Conservation (phyloP, 2,888 invertebrate species). For the Acleris literana region DNA sequence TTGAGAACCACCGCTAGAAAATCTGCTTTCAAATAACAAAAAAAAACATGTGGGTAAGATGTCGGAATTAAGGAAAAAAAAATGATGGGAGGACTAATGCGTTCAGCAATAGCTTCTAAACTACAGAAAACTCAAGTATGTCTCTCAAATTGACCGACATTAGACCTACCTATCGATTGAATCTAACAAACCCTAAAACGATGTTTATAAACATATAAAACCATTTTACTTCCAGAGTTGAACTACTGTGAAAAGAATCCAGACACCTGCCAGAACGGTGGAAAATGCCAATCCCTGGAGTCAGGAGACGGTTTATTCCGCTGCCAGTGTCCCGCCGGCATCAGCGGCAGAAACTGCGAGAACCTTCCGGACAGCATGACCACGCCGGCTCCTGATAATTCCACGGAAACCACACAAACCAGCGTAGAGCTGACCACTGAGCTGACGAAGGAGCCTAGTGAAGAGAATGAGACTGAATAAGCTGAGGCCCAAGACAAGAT, state of each 20-base stretch:
- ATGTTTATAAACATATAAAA: not conserved
- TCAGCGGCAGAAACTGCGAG: constrained; percentile 90
- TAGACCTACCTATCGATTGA: too few relatives aligned
- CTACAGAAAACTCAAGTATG: too few relatives aligned
- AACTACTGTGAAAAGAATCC: constrained; percentile 92
- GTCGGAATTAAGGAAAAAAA: too few relatives aligned
- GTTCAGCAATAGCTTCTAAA: too few relatives aligned
- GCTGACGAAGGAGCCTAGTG: constrained; percentile 46
- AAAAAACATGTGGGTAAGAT: too few relatives aligned
- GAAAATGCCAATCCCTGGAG: constrained; percentile 90
- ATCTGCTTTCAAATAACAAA: too few relatives aligned
- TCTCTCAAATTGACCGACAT: too few relatives aligned
- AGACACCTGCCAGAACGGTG: constrained; percentile 90
- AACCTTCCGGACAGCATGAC: constrained; percentile 69
- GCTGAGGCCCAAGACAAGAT: not conserved
- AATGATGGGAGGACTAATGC: too few relatives aligned
- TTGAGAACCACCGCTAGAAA: too few relatives aligned
- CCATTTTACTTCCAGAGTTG: constrained; percentile 83
- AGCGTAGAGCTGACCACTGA: constrained; percentile 34
- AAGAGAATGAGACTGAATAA: constrained; percentile 68
- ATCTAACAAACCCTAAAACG: too few relatives aligned
- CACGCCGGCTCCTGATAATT: constrained; percentile 45
- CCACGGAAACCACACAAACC: constrained; percentile 42
- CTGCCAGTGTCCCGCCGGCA: constrained; percentile 90
- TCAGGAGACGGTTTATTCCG: constrained; percentile 90